phyloP scores from a whole-genome alignment of 2,888 invertebrate species.

The Neelides folsomi region DNA sequence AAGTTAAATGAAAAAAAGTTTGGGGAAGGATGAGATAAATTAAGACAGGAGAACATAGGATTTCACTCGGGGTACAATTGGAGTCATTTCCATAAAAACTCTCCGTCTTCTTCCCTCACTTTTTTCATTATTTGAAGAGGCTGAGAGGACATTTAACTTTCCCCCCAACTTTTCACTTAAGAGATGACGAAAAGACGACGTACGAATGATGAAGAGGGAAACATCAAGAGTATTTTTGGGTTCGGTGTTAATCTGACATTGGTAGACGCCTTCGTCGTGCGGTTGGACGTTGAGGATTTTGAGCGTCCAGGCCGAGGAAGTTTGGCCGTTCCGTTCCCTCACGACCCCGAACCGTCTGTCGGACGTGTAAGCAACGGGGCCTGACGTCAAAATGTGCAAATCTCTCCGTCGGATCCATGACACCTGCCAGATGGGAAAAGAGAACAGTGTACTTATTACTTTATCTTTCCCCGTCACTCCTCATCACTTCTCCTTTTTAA shows the following conservation, averaged over 20 bases:
- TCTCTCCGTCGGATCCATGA: constrained; percentile 30
- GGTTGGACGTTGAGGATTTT: constrained; percentile 16
- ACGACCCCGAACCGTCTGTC: constrained; percentile 23
- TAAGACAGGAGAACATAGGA: no score
- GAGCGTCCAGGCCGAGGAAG: constrained; percentile 20
- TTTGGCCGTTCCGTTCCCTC: constrained; percentile 16
- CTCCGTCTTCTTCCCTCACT: no score
- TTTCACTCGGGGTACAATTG: no score
- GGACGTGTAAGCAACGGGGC: constrained; percentile 25
- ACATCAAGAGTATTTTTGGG: constrained; percentile 35
- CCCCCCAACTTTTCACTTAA: no score
- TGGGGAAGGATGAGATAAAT: no score
- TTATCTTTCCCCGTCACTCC: background rate
- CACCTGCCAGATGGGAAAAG: constrained; percentile 18
- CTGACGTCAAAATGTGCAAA: constrained; percentile 30
- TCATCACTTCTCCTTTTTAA: background rate
- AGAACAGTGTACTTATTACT: constrained; percentile 7
- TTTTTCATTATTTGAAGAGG: no score
- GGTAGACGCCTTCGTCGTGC: constrained; percentile 34
- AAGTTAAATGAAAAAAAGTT: no score
- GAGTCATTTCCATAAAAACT: no score
- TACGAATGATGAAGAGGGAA: constrained; percentile 34
- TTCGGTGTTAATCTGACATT: constrained; percentile 37
- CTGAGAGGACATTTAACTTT: no score
- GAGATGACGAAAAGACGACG: constrained; percentile 8